Evolutionary conservation across 64 coral and sea anemone genomes (phyloP), one percentile per base, ranked within the genome.

Genomic region (Platygyra sinensis): DNA sequence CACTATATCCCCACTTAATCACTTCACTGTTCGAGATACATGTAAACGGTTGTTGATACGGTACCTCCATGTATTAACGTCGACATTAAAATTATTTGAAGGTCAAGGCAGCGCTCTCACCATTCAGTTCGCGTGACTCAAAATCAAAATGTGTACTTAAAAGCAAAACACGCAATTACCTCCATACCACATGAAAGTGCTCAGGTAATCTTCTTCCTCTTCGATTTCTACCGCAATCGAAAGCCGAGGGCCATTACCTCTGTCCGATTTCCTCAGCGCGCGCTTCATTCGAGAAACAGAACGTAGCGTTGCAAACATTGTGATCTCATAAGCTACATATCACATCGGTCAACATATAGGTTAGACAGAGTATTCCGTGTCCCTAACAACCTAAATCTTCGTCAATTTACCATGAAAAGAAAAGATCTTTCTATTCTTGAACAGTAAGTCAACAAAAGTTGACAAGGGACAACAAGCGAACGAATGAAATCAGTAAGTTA

Each of bases 211-310:
- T 86, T 76, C 92, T 61, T 80, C 92, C 46, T 80, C 86, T 74
- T 94, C 86, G 11, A 93, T 89, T 63, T 89, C 79, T 12, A 85
- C 42, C 7, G 81, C 81, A 52, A 85, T 67, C 33, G 81, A 85
- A 51, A 72, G 81, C n/a, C 81, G 62, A 22, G 19, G 62, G 0
- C 62, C 39, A 72, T 71, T 27, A 12, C 62, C 39, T 30, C 90
- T 31, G 13, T 92, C 90, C 13, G 88, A 71, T 62, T 97, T 93
- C 62, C 83, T 94, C 0, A 97, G 50, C 11, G 73, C 92, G 57
- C 90, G 93, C 77, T 97, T 97, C 95, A 97, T 97, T 62, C 90
- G 91, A 20, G 95, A 94, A 76, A 97, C 95, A 8, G 95, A 94
- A 72, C 87, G 89, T 67, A 97, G 77, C 50, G 95, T 94, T n/a